Conservation (phyloP, 1,140 invertebrate genomes). For the Gryllus bimaculatus region DNA sequence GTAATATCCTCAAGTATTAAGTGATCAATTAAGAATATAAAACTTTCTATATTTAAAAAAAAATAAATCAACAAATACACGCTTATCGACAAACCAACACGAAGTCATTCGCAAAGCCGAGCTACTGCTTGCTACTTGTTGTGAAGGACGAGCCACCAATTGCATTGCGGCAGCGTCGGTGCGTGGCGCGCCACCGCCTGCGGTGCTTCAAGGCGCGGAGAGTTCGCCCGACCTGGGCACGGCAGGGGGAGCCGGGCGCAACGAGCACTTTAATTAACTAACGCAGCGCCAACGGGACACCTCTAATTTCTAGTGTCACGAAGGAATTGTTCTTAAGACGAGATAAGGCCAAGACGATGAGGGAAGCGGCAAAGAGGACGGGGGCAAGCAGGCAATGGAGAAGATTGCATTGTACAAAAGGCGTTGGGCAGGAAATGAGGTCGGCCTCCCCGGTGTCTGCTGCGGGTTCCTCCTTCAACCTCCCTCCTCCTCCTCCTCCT, state of each 20-base stretch:
- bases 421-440: conserved; percentile 20
- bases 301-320: conserved; percentile 21
- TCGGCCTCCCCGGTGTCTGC: conserved; percentile 6
- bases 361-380: neutral
- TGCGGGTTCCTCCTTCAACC: neutral
- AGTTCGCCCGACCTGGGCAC: neutral
- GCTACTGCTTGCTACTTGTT: no score
- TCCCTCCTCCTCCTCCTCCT: neutral
- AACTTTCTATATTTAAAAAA: no score
- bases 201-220: neutral
- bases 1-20: no score
- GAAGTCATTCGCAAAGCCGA: no score
- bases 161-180: no score
- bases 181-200: no score
- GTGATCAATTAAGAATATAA: no score
- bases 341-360: conserved; percentile 16
- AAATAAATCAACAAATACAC: no score
- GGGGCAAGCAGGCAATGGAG: neutral
- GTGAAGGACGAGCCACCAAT: no score
- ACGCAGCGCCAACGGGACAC: conserved; percentile 15
- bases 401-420: conserved; percentile 20
- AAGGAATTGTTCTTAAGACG: conserved; percentile 21
- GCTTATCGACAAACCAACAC: no score
- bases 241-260: neutral
- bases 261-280: conserved; percentile 20